A percentile compares a stretch with the other conserved stretches of the same genome.
phyloP scores from a whole-genome alignment of 2,113 vertebrate species.

The Willisornis vidua region DNA sequence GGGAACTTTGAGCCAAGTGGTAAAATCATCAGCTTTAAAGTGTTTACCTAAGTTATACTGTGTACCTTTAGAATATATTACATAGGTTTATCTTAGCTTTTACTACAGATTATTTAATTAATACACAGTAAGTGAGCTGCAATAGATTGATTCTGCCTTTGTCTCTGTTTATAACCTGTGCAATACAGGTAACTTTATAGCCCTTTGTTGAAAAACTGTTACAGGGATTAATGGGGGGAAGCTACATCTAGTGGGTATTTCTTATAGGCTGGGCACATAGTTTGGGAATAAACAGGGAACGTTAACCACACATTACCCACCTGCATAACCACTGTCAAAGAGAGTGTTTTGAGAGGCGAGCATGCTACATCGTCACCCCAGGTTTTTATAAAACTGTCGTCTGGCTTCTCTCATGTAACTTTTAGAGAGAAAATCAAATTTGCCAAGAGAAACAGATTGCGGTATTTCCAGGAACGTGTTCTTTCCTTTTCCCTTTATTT shows the following conservation, averaged over 20 bases:
- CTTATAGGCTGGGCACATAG: not conserved
- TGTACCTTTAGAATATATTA: not conserved
- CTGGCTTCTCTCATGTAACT: not conserved
- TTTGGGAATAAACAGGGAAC: not conserved
- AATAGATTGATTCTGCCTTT: not conserved
- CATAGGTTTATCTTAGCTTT: not conserved
- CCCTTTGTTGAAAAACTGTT: not conserved
- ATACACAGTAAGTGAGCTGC: not conserved
- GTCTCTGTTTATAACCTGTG: not conserved
- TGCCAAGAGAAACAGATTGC: slow-evolving; percentile 16
- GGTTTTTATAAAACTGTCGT: not conserved
- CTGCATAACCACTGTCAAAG: not conserved
- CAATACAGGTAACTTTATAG: not conserved
- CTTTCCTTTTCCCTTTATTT: not conserved
- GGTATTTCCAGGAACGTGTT: slow-evolving; percentile 7
- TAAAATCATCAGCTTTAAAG: not conserved
- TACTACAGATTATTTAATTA: not conserved
- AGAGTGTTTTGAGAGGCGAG: not conserved
- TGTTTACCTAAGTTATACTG: not conserved
- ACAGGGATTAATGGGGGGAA: not conserved
- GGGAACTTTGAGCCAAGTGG: not conserved
- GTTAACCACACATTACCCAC: not conserved
- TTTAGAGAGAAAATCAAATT: slow-evolving; percentile 21
- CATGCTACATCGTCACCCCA: not conserved
- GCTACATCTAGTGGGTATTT: not conserved